These are phyloP conservation scores for Myotis daubentonii DNA, from an alignment of 2,797 vertebrate genomes.

Conservation along the genomic window DNA sequence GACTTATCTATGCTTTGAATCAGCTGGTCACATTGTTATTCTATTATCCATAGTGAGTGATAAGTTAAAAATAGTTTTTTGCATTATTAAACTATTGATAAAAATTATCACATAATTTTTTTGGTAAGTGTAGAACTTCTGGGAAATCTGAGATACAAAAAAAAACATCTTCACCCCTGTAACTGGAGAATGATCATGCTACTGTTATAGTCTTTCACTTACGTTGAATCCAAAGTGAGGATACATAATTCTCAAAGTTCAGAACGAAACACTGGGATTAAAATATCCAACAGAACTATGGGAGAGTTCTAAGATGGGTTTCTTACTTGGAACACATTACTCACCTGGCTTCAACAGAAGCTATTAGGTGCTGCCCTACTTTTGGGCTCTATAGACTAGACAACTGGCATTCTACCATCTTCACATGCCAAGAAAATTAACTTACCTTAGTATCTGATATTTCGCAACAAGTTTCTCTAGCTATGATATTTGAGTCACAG, in stretches of 20 bases:
- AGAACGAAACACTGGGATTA: not conserved
- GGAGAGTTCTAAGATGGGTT: not conserved
- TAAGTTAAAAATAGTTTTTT: constrained; percentile 38
- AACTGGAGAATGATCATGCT: not conserved
- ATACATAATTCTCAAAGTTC: not conserved
- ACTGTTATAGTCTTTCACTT: not conserved
- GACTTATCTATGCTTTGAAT: not conserved
- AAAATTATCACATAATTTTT: constrained; percentile 21
- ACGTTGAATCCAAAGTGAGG: not conserved
- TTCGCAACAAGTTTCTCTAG: constrained; percentile 93
- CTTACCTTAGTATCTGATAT: constrained; percentile 90
- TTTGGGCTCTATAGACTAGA: not conserved
- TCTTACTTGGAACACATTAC: not conserved
- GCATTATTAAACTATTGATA: not conserved
- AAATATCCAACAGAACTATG: not conserved
- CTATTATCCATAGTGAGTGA: not conserved
- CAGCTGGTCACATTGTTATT: not conserved
- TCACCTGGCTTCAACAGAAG: not conserved
- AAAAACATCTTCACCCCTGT: not conserved
- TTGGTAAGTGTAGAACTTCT: not conserved
- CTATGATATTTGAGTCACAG: constrained; percentile 91
- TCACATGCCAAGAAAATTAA: constrained; percentile 59
- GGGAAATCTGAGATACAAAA: constrained; percentile 28
- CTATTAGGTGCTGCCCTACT: not conserved
- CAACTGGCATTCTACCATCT: not conserved